phyloP scores from a whole-genome alignment of 2,113 vertebrate species.

The Aramus guarauna region DNA sequence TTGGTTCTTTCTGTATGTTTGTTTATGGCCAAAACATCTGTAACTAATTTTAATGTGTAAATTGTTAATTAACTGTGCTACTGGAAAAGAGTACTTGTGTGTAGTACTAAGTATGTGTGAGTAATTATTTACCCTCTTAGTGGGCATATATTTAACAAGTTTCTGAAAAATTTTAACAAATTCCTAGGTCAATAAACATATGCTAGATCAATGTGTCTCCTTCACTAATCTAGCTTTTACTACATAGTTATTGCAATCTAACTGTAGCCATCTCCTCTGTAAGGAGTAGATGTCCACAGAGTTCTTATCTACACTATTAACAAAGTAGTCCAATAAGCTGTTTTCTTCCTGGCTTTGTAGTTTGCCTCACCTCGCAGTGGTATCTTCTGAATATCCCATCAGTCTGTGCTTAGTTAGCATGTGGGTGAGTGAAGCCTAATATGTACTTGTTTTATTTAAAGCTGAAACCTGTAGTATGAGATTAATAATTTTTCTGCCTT shows the following conservation, averaged over 20 bases:
- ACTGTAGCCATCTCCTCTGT: neutral
- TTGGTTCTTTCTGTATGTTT: neutral
- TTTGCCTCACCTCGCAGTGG: constrained; percentile 78
- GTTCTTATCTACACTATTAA: constrained; percentile 5
- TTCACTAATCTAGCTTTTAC: neutral
- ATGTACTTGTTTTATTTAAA: constrained; percentile 35
- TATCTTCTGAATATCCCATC: constrained; percentile 81
- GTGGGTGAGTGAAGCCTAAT: constrained; percentile 79
- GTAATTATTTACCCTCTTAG: neutral
- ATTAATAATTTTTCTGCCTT: neutral
- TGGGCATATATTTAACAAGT: neutral
- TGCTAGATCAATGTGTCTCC: neutral
- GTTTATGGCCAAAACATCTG: neutral
- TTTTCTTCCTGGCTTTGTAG: constrained; percentile 83
- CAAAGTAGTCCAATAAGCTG: constrained; percentile 71
- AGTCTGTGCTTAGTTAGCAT: constrained; percentile 75
- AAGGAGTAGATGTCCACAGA: neutral
- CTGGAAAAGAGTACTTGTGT: neutral
- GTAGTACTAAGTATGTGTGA: neutral
- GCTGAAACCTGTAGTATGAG: constrained; percentile 4
- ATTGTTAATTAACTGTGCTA: neutral
- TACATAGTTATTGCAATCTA: neutral
- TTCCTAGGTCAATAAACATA: neutral
- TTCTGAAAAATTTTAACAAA: neutral
- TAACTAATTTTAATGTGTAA: neutral